Evolutionary conservation across 2,888 invertebrate genomes (phyloP).

Genomic region (Dynastes hyllus): DNA sequence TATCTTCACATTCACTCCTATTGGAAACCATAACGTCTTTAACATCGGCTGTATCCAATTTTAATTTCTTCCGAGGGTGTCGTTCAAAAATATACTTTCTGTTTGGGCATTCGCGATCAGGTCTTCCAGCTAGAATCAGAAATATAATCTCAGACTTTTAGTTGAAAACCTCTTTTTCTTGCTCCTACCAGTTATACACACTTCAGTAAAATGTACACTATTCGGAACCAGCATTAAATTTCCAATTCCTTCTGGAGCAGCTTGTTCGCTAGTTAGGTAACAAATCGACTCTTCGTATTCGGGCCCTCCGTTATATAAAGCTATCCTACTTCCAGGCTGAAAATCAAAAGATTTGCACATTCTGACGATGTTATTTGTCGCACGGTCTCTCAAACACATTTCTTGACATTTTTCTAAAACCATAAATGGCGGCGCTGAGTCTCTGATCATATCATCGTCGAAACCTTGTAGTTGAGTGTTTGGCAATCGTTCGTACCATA

Average conservation of each 20-base stretch:
- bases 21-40: conserved; percentile 91
- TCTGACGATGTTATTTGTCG: conserved; percentile 86
- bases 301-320: conserved; percentile 85
- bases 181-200: conserved; percentile 86
- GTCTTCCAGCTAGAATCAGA: conserved; percentile 80
- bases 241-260: conserved; percentile 91
- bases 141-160: neutral
- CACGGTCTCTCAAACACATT: conserved; percentile 86
- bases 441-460: conserved; percentile 90
- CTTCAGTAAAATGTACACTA: conserved; percentile 92
- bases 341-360: conserved; percentile 93
- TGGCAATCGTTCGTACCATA: conserved; percentile 91
- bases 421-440: conserved; percentile 88
- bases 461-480: conserved; percentile 93
- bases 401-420: conserved; percentile 91
- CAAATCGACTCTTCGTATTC: conserved; percentile 93
- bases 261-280: conserved; percentile 88
- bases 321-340: conserved; percentile 89
- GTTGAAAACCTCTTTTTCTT: neutral
- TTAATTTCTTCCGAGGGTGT: conserved; percentile 88
- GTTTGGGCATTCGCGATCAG: conserved; percentile 92
- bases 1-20: conserved; percentile 92
- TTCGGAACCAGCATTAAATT: conserved; percentile 92
- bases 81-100: conserved; percentile 91
- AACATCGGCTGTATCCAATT: conserved; percentile 85